phyloP scores from a whole-genome alignment of 2,113 vertebrate genomes.

The Pollimyrus isidori region DNA sequence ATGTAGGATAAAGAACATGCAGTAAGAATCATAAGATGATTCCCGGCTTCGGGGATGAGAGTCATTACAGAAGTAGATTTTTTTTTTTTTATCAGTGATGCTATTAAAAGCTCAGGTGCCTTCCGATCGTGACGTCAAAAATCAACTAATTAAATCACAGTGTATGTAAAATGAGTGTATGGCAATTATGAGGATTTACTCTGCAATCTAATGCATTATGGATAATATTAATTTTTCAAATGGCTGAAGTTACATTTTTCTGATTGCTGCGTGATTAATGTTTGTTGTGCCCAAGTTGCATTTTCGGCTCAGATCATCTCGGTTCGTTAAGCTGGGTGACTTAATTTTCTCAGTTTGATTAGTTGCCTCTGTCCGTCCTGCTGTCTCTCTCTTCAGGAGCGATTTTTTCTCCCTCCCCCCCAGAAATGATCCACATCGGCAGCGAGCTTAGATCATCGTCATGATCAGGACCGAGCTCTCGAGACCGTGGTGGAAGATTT shows the following conservation, averaged over 20 bases:
- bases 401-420: background rate
- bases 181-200: slow-evolving; percentile 19
- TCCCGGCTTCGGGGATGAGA: background rate
- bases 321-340: slow-evolving; percentile 34
- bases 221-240: slow-evolving; percentile 19
- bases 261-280: slow-evolving; percentile 29
- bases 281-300: background rate
- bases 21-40: background rate
- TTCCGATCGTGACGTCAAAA: background rate
- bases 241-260: slow-evolving; percentile 8
- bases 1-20: background rate
- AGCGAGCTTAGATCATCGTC: background rate
- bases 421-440: background rate
- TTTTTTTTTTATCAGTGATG: background rate
- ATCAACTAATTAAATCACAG: background rate
- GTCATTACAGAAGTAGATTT: background rate
- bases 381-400: slow-evolving; percentile 19
- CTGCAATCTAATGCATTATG: slow-evolving; percentile 16
- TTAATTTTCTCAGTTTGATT: slow-evolving; percentile 31
- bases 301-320: slow-evolving; percentile 26
- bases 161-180: background rate
- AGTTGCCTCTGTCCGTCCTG: slow-evolving; percentile 8
- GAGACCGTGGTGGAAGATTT: background rate
- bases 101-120: background rate
- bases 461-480: background rate